Evolutionary conservation across 2,113 vertebrate genomes (phyloP), one percentile per base, ranked within the genome.

Genomic region (Nibea albiflora): DNA sequence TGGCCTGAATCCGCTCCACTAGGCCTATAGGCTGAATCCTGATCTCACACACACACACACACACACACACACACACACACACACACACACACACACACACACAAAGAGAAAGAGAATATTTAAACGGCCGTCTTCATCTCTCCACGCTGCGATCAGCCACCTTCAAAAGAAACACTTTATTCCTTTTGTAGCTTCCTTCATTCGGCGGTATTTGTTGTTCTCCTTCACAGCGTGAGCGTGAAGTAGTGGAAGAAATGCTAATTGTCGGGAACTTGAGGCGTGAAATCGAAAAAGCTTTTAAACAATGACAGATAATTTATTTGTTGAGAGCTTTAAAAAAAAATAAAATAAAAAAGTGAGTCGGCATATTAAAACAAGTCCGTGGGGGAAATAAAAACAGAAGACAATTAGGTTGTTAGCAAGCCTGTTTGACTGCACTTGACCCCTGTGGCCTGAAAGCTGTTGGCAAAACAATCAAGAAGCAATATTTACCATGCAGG

Each of bases 1-100:
- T 98, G 82, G 97, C 97, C 93, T 99, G 97, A 94, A 99, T 98
- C 84, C 96, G 95, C 91, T 99, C 98, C 95, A 99, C 96, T 49
- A 99, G 85, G 16, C 96, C 95, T 0, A 95, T 88, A 2, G 96
- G 96, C 81, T 97, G 96, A 58, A 97, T 93, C 94, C 98, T 99
- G 84, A 68, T 28, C 12, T 26, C 15, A 56, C 42, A 85, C 17
- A 73, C 22, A 58, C 24, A 26, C 24, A 26, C 15, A 56, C 42
- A 85, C 17, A 73, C 22, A 58, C 67, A 81, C 68, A 67, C 72
- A 66, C 10, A 84, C 19, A 60, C 31, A 44, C 22, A 58, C 24
- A 26, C 24, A 26, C 15, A 56, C 42, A 85, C 17, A 73, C 22
- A 58, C 67, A 81, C 68, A 67, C 72, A 66, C 10, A 84, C 19